Evolutionary conservation across 2,113 vertebrate species (phyloP), one percentile per base, ranked within the genome.

Genomic region (Rhinichthys klamathensis): DNA sequence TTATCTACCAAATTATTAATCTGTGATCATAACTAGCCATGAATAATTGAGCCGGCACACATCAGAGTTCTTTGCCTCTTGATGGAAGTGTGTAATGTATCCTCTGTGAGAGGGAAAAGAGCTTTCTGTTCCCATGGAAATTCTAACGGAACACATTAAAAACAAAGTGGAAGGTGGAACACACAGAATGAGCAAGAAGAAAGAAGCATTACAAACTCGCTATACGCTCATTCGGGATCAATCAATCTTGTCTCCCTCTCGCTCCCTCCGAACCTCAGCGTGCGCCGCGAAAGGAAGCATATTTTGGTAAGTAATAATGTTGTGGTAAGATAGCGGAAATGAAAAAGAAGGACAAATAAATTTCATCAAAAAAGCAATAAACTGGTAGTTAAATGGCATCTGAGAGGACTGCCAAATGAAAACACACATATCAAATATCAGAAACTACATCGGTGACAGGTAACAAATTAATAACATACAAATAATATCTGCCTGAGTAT

Each of bases 351-450:
- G 92, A 84, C 84, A 87, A 88, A 94, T 94, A 95, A 95, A 95
- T 92, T 91, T 86, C 90, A 94, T 95, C 90, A 93, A 94, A 95
- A 41, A 93, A 91, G 92, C 93, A 95, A 95, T 95, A 95, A 94
- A 92, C 91, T 90, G 89, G 89, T 90, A 87, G 85, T 83, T 88
- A 94, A 94, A 94, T 93, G 91, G 91, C 92, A 92, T 91, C 92
- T 90, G 93, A 94, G 92, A 94, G 91, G 90, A 87, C 90, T 84
- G 75, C 80, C 32, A 92, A 93, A 95, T 94, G 91, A 93, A 94
- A 92, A 93, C 93, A 94, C 93, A 92, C 91, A 92, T 89, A 87
- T 89, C 89, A 91, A 87, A 91, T 94, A 92, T 94, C 93, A 88
- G 75, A 83, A 88, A 89, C 93, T 80, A 88, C 83, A 80, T 80